Conservation (phyloP, 2,797 vertebrate genomes). For the Mycteria americana region DNA sequence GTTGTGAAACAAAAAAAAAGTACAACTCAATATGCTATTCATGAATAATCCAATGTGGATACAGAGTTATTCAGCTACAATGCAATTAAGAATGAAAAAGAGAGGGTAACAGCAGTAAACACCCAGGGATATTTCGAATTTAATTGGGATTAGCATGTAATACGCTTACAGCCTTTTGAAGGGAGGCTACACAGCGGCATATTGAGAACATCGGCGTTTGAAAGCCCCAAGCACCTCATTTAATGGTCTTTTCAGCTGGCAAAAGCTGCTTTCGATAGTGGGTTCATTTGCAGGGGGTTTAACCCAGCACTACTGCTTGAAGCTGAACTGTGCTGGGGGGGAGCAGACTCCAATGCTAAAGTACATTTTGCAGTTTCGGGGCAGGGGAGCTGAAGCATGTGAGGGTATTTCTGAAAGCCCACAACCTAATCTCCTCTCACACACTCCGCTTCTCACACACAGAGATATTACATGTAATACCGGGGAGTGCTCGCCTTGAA, state of each 20-base stretch:
- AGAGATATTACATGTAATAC: background rate
- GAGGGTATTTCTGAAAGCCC: background rate
- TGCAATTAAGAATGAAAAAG: constrained; percentile 44
- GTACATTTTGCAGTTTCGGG: background rate
- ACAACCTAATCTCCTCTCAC: background rate
- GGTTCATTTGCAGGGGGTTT: constrained; percentile 47
- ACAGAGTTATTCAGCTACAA: constrained; percentile 27
- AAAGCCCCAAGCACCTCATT: constrained; percentile 54
- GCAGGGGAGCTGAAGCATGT: constrained; percentile 12
- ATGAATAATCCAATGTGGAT: constrained; percentile 18
- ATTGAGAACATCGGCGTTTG: background rate
- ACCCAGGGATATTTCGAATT: constrained; percentile 50
- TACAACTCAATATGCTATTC: constrained; percentile 23
- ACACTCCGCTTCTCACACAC: background rate
- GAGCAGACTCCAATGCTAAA: background rate
- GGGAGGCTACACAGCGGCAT: background rate
- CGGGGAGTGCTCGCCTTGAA: background rate
- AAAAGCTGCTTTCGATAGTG: constrained; percentile 34
- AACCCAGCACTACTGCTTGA: constrained; percentile 29
- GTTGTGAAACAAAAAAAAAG: background rate
- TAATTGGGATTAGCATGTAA: constrained; percentile 56
- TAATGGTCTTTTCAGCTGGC: constrained; percentile 55
- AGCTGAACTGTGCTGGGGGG: background rate
- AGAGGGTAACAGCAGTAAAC: constrained; percentile 39
- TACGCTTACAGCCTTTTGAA: constrained; percentile 46